These are phyloP conservation scores for Notothenia rossii DNA, from an alignment of 2,113 vertebrate species.

Conservation along the genomic window DNA sequence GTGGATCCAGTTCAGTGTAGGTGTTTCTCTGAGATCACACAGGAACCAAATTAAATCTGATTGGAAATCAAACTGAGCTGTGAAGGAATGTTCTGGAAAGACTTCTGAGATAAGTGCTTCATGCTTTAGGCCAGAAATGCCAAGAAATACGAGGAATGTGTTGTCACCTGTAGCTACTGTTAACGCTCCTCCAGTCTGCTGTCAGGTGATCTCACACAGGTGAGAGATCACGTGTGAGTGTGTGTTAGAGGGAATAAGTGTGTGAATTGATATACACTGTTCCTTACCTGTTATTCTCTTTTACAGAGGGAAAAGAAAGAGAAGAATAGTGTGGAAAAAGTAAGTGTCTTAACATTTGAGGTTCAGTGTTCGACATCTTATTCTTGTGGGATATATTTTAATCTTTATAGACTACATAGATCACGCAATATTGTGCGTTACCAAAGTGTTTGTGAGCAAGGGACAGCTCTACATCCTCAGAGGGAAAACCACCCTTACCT, in stretches of 20 bases:
- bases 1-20: neutral
- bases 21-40: neutral
- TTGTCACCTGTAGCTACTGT: conserved; percentile 28
- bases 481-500: conserved; percentile 6
- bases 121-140: conserved; percentile 33
- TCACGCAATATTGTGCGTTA: neutral
- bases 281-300: neutral
- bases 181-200: neutral
- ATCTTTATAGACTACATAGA: conserved; percentile 1
- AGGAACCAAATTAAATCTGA: neutral
- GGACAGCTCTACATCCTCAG: neutral
- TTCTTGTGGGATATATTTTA: neutral
- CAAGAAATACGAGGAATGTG: conserved; percentile 37
- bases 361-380: neutral
- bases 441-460: neutral
- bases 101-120: conserved; percentile 17
- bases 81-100: conserved; percentile 17
- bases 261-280: neutral
- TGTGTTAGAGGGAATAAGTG: neutral
- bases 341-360: neutral
- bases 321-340: neutral
- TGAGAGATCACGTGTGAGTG: conserved; percentile 25
- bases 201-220: neutral
- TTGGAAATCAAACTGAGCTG: neutral
- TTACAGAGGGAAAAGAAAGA: conserved; percentile 4